phyloP scores from a whole-genome alignment of 2,888 invertebrate species.

The Eremobia ochroleuca region DNA sequence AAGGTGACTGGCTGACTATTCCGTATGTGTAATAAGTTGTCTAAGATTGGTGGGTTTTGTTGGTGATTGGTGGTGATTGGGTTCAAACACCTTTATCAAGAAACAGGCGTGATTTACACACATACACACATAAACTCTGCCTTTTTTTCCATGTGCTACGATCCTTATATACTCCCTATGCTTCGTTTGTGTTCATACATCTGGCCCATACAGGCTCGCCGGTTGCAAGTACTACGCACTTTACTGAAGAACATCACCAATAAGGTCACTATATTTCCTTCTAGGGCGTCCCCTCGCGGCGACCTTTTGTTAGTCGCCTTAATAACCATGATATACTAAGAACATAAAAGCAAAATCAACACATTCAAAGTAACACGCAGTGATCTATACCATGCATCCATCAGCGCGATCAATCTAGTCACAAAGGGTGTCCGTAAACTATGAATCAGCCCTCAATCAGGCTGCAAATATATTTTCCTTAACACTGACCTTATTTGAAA shows the following conservation, averaged over 20 bases:
- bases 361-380: neutral
- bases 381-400: constrained; percentile 33
- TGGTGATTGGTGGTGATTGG: too few species aligned
- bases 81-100: neutral
- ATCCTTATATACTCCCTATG: neutral
- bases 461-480: constrained; percentile 64
- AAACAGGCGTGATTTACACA: neutral
- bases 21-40: neutral
- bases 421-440: constrained; percentile 40
- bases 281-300: neutral
- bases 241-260: neutral
- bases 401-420: constrained; percentile 39
- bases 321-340: constrained; percentile 18
- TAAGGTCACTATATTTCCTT: neutral
- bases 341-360: neutral
- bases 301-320: neutral
- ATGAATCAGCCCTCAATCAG: constrained; percentile 55
- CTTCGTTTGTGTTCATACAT: neutral
- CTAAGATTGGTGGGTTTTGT: too few species aligned
- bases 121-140: neutral
- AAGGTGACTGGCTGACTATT: neutral
- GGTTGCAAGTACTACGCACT: neutral
- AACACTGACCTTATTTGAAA: constrained; percentile 55
- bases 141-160: neutral
- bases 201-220: neutral